Base-by-base conservation (phyloP, 2,888 invertebrate species). In the Parapristionchus giblindavisi region DNA sequence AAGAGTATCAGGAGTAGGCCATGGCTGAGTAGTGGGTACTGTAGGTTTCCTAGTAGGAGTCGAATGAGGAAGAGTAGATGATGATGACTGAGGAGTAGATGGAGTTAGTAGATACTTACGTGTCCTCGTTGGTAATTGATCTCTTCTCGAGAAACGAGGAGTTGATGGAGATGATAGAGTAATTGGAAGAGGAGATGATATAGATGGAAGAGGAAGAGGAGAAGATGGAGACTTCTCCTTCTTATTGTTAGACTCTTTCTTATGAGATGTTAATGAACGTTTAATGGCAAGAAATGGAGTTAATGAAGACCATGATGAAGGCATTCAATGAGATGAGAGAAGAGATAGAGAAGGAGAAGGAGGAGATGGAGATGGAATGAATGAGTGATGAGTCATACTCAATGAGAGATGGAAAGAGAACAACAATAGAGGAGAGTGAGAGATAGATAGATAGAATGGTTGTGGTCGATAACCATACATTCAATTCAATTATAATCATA, bases 211-310 rank as follows among this genome's bases (percentile, higher is more conserved):
- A 51, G 70, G 56, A n/a, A 38, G 38, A 21, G 71, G 58, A 56
- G 58, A 38, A 21, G 71, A 40, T 68, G 34, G 24, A 29, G 27
- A 14, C 8, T 14, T 43, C 21, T 40, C 43, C 63, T 65, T 68
- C 14, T 52, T 24, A 4, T 68, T 52, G 43, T 48, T 65, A 21
- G 48, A 48, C 3, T 24, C 11, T 14, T 48, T 14, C 48, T 21
- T 51, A 14, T 68, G 51, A 48, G 51, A 52, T 8, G 52, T 52
- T 51, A 68, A 52, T 1, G 68, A 34, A 36, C 68, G 52, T 52
- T 68, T 68, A 36, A 68, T 52, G 29, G 52, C 51, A 11, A 68
- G 68, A 68, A 68, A 52, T 36, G 68, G 68, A 52, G 68, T 52
- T 6, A 68, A 24, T 17, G 68, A 32, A 14, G 51, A 48, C 68